Conservation (phyloP, 2,797 vertebrate species). For the Neomorphus geoffroyi region DNA sequence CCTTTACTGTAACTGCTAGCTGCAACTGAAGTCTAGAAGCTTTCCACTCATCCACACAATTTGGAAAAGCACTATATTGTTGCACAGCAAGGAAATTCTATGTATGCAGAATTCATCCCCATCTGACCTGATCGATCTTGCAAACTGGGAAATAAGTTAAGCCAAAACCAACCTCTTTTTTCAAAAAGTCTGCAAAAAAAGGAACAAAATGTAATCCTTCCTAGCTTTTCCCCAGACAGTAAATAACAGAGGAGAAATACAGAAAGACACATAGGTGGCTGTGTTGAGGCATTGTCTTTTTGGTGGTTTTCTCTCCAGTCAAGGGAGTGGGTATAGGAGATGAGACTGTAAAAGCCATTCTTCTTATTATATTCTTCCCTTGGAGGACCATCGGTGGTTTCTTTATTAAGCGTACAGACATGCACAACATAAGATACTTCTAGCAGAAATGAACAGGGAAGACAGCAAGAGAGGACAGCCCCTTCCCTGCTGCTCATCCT, state of each 20-base stretch:
- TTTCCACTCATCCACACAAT: not conserved
- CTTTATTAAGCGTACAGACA: not conserved
- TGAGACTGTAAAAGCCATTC: fast-evolving
- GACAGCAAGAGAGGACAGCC: not conserved
- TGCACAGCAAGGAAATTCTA: not conserved
- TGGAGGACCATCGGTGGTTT: not conserved
- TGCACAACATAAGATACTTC: not conserved
- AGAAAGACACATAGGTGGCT: not conserved
- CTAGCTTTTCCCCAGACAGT: not conserved
- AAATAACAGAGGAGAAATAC: not conserved
- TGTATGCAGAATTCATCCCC: not conserved
- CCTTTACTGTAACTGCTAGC: not conserved
- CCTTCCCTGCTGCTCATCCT: not conserved
- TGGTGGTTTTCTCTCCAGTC: not conserved
- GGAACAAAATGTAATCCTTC: not conserved
- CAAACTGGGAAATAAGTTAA: not conserved
- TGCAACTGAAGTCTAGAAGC: not conserved
- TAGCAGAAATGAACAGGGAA: not conserved
- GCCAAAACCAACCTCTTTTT: not conserved
- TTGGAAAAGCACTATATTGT: not conserved
- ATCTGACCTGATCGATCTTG: not conserved
- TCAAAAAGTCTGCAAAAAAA: not conserved
- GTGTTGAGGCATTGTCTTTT: not conserved
- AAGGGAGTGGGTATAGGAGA: fast-evolving
- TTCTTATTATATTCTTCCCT: not conserved